phyloP scores from a whole-genome alignment of 1,140 invertebrate species.

The Drosophila punjabiensis region DNA sequence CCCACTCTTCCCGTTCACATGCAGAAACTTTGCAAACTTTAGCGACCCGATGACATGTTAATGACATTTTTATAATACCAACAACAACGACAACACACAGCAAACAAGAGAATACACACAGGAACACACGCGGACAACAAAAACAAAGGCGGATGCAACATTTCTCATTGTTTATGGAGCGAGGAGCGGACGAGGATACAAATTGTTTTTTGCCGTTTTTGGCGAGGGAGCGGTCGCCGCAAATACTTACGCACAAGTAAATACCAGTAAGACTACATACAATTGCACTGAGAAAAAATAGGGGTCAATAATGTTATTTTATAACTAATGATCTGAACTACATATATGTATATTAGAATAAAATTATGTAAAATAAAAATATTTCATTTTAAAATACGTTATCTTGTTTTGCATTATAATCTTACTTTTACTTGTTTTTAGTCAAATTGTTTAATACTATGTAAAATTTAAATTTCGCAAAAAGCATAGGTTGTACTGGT shows the following conservation, averaged over 20 bases:
- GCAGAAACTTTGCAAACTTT: conserved; percentile 56
- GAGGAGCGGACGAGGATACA: conserved; percentile 66
- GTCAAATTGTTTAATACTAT: not conserved
- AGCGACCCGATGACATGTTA: conserved; percentile 78
- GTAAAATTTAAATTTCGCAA: conserved; percentile 2
- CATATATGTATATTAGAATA: too few species aligned
- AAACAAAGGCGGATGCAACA: conserved; percentile 80
- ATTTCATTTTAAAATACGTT: too few species aligned
- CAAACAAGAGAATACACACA: conserved; percentile 32
- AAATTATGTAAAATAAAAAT: too few species aligned
- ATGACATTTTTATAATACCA: conserved; percentile 81
- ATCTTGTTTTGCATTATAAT: too few species aligned
- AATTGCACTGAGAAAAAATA: conserved; percentile 10
- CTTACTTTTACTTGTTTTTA: too few species aligned
- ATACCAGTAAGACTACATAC: conserved; percentile 14
- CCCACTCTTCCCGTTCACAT: not conserved
- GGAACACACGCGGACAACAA: conserved; percentile 32
- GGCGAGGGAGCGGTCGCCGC: conserved; percentile 70
- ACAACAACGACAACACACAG: conserved; percentile 24
- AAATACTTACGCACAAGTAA: conserved; percentile 34
- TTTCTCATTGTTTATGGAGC: conserved; percentile 76
- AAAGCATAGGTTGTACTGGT: not conserved
- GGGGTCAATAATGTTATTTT: too few species aligned
- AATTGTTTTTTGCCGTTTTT: conserved; percentile 70
- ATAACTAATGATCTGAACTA: too few species aligned